Percentiles rank a stretch among this genome's conserved stretches.
phyloP scores from a whole-genome alignment of 2,888 invertebrate species.

The Plebejus melissa region DNA sequence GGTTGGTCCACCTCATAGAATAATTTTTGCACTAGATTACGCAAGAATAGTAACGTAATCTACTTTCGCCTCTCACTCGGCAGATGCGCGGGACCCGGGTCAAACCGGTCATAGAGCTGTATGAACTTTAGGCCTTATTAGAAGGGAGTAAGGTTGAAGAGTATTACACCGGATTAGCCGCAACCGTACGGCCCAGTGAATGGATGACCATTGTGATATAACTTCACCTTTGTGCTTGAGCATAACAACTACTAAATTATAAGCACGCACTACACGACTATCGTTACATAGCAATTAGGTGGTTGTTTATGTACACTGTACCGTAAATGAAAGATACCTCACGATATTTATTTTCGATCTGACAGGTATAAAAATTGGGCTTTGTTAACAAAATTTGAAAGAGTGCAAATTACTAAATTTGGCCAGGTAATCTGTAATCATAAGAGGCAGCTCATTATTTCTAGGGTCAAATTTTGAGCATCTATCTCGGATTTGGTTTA shows the following conservation, averaged over 20 bases:
- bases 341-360: neutral
- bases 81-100: conserved; percentile 44
- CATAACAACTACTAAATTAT: conserved; percentile 10
- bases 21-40: conserved; percentile 47
- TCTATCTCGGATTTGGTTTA: too few relatives aligned
- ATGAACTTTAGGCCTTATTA: neutral
- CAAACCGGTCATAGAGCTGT: neutral
- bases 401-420: too few relatives aligned
- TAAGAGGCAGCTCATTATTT: too few relatives aligned
- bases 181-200: conserved; percentile 33
- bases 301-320: neutral
- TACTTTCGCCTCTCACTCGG: conserved; percentile 61
- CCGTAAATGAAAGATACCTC: neutral
- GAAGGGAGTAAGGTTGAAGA: neutral
- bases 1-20: conserved; percentile 31
- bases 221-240: conserved; percentile 25
- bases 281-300: conserved; percentile 13
- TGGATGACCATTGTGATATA: conserved; percentile 36
- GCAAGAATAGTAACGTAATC: conserved; percentile 46
- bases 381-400: too few relatives aligned
- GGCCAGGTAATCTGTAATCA: too few relatives aligned
- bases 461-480: too few relatives aligned
- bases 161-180: neutral
- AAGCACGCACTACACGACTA: conserved; percentile 2
- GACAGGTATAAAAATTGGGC: neutral